These are phyloP conservation scores for Lacerta bilineata DNA, from an alignment of 2,797 vertebrate species.

Conservation along the genomic window DNA sequence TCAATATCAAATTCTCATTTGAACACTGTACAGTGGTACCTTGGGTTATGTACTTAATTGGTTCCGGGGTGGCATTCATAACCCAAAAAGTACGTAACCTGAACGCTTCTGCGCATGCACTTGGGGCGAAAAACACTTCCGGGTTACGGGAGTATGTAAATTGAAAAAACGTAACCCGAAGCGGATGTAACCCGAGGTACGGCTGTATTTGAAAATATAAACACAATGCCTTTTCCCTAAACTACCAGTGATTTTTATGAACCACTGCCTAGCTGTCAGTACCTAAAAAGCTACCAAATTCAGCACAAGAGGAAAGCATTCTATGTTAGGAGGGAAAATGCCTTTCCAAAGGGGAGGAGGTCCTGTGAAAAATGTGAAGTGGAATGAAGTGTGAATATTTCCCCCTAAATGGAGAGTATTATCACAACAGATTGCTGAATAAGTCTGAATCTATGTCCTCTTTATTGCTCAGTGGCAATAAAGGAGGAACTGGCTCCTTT, in stretches of 20 bases:
- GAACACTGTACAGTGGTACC: not conserved
- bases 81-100: no score
- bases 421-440: not conserved
- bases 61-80: no score
- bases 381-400: not conserved
- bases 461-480: not conserved
- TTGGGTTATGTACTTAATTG: no score
- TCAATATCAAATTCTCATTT: not conserved
- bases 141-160: no score
- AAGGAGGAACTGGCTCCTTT: not conserved
- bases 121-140: no score
- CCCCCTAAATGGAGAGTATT: not conserved
- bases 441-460: not conserved
- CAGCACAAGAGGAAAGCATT: not conserved
- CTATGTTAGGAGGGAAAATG: not conserved
- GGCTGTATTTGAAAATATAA: not conserved
- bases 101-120: no score
- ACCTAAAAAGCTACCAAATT: not conserved
- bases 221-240: not conserved
- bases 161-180: no score
- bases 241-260: not conserved
- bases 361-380: not conserved
- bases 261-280: not conserved
- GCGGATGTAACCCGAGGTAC: no score
- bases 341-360: not conserved